Percentiles rank a stretch among this genome's conserved stretches.
Conservation (phyloP, 2,888 invertebrate genomes). For the Hecatera dysodea region DNA sequence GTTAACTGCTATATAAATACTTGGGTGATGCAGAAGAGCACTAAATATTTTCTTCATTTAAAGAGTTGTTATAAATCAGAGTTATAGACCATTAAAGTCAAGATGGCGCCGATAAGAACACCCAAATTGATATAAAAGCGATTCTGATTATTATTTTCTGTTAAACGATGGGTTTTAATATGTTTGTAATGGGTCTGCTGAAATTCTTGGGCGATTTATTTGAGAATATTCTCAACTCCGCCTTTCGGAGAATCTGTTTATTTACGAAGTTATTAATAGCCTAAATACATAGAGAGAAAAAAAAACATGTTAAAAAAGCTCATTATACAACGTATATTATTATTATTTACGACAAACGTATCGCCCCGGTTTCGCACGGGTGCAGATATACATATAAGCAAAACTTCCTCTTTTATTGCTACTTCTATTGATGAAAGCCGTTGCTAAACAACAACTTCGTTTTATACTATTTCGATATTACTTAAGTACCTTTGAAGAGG, state of each 20-base stretch:
- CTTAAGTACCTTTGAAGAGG: too few species aligned
- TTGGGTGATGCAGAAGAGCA: conserved; percentile 24
- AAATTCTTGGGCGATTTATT: conserved; percentile 36
- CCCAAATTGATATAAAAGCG: conserved; percentile 61
- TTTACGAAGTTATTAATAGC: neutral
- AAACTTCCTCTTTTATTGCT: too few species aligned
- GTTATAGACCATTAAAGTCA: conserved; percentile 59
- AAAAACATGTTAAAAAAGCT: too few species aligned
- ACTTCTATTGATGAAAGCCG: too few species aligned
- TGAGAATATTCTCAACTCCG: neutral
- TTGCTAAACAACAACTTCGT: too few species aligned
- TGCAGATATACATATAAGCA: too few species aligned
- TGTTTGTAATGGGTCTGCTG: conserved; percentile 28
- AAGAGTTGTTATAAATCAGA: conserved; percentile 60
- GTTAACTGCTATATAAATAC: conserved; percentile 47
- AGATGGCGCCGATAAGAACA: conserved; percentile 37
- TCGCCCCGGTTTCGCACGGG: too few species aligned
- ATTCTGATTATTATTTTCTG: conserved; percentile 51
- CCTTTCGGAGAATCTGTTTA: conserved; percentile 10
- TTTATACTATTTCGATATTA: too few species aligned
- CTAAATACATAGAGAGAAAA: neutral
- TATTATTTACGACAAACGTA: too few species aligned
- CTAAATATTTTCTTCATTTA: conserved; percentile 45
- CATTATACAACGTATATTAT: too few species aligned
- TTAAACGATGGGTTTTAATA: conserved; percentile 40